Evolutionary conservation across 1,140 invertebrate species (phyloP).

Genomic region (Zaprionus davidi): DNA sequence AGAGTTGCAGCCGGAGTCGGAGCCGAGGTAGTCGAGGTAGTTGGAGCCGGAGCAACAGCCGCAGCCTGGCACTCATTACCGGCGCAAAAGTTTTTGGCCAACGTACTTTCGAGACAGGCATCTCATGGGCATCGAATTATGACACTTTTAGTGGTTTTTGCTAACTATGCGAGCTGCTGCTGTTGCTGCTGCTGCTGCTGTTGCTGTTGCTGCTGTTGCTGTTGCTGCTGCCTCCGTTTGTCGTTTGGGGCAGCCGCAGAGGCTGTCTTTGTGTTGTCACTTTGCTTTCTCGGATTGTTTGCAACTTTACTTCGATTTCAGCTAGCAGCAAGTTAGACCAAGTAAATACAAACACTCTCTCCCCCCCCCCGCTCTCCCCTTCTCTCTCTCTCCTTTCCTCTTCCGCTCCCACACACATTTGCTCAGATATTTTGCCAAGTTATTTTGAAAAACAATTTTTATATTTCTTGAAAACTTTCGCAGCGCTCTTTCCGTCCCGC

Average conservation of each 20-base stretch:
- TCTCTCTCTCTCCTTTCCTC: not conserved
- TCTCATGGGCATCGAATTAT: conserved; percentile 84
- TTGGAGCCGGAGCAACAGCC: conserved; percentile 8
- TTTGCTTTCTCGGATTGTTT: conserved; percentile 69
- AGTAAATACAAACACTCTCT: conserved; percentile 2
- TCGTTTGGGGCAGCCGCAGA: conserved; percentile 12
- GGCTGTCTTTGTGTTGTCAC: conserved; percentile 61
- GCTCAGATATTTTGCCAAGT: conserved; percentile 28
- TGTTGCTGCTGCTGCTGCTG: not conserved
- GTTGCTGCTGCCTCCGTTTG: conserved; percentile 8
- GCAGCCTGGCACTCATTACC: conserved; percentile 67
- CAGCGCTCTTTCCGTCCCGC: not conserved
- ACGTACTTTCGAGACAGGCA: conserved; percentile 77
- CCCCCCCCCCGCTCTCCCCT: not conserved
- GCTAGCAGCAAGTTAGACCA: conserved; percentile 52
- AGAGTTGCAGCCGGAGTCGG: conserved; percentile 1
- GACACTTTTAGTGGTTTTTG: conserved; percentile 84
- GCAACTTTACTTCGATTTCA: conserved; percentile 78
- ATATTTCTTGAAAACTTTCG: conserved; percentile 50
- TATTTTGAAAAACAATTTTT: conserved; percentile 47
- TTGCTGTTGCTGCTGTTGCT: not conserved
- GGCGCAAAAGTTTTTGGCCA: conserved; percentile 73
- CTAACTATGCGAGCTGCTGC: conserved; percentile 57
- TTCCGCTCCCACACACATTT: not conserved
- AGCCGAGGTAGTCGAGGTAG: not conserved